Percentiles rank a stretch among this genome's conserved stretches.
Conservation (phyloP, 53 echinoderm and acorn worm genomes). For the Hippasteria phrygiana region DNA sequence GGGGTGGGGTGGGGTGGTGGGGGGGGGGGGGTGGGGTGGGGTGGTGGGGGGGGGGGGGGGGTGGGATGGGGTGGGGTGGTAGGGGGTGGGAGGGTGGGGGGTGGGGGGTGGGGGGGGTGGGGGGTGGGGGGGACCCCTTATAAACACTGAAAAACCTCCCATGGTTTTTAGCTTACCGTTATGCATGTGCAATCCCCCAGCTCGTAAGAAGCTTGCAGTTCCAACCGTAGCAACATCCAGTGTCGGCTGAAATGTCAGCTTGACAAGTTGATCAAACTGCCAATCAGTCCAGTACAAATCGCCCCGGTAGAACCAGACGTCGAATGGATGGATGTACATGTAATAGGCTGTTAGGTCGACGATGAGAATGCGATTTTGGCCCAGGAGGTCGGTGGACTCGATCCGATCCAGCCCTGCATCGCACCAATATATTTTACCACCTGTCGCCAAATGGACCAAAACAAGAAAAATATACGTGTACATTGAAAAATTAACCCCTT, state of each 20-base stretch:
- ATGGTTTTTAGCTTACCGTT: neutral
- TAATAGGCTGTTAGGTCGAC: neutral
- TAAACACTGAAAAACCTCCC: too few relatives aligned
- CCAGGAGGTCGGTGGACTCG: constrained; percentile 50
- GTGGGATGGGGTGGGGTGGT: too few relatives aligned
- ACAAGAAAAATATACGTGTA: neutral
- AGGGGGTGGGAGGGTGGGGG: too few relatives aligned
- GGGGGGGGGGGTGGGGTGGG: too few relatives aligned
- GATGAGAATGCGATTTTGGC: constrained; percentile 22
- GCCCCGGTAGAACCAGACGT: neutral
- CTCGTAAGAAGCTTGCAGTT: neutral
- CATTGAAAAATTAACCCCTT: neutral
- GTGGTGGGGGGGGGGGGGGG: too few relatives aligned
- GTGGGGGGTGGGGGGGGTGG: too few relatives aligned
- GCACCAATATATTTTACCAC: constrained; percentile 54
- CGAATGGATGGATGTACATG: constrained; percentile 13
- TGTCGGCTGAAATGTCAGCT: neutral
- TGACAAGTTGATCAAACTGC: neutral
- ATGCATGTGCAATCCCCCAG: constrained; percentile 17
- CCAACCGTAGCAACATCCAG: neutral
- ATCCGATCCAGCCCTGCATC: constrained; percentile 63
- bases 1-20: too few relatives aligned
- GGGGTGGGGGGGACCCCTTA: too few relatives aligned
- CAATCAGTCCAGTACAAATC: constrained; percentile 34
- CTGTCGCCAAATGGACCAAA: constrained; percentile 10